Evolutionary conservation across 2,113 vertebrate species (phyloP), one percentile per base, ranked within the genome.

Genomic region (Lanius collurio): DNA sequence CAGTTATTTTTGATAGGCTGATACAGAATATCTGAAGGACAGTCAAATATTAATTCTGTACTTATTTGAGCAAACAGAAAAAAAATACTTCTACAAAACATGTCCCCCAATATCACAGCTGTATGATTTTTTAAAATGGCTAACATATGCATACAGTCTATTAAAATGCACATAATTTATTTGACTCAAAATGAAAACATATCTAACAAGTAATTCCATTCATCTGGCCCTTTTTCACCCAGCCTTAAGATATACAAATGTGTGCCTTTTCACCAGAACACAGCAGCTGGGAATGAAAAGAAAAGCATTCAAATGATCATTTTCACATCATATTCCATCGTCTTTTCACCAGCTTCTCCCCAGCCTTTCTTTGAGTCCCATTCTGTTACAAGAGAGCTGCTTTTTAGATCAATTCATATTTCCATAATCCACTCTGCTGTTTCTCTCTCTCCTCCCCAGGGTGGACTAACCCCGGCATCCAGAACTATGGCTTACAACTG

Each of bases 341-440:
- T 97, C 97, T 98, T 98, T 98, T 98, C 98, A 98, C 96, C 96
- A 98, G 98, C 98, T 98, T 98, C 98, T 98, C 98, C 97, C 97
- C 98, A 98, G 98, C 98, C 98, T 98, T 98, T 98, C 98, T 99
- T 99, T 99, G 98, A 99, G 98, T 89, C 97, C 98, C 98, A 98
- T 99, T 98, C 98, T 98, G 98, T 98, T 98, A 98, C 97, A 96
- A 98, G 97, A 97, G 97, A 93, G 91, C 95, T 97, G 92, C 97
- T 98, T 97, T 98, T 98, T 97, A 99, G 99, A 99, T 99, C 99
- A 99, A 98, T 99, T 99, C 99, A 99, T 99, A 99, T 99, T 99
- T 99, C 99, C 99, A 99, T 99, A 99, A 99, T 99, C 99, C 99
- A 99, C 99, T 98, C 98, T 98, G 98, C 98, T 98, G 98, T 98